Evolutionary conservation across 2,113 vertebrate species (phyloP), one percentile per base, ranked within the genome.

Genomic region (Austrofundulus limnaeus): DNA sequence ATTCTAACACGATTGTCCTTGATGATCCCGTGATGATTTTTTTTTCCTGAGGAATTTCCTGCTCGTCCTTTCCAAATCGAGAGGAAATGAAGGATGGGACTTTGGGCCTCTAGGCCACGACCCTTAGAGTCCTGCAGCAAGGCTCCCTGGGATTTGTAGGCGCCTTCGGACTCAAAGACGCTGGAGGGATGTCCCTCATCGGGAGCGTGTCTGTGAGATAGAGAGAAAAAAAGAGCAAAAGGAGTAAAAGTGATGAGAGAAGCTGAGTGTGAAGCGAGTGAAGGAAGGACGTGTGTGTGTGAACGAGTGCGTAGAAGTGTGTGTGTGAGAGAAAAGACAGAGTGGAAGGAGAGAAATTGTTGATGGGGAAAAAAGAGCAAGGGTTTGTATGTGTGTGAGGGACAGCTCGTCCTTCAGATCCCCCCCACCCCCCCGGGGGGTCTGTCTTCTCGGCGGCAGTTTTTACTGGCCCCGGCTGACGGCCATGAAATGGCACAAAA

Each of bases 371-470:
- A 63, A 75, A 84, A 75, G 83, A 79, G 70, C 76, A 77, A 82
- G 66, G n/a, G n/a, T n/a, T n/a, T n/a, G n/a, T 64, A 75, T 79
- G 69, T 75, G 72, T 77, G 81, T 47, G 77, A 72, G 72, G 80
- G 73, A 81, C 82, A 82, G 77, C 72, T 76, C 71, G 83, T 85
- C 85, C 85, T 87, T 86, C 83, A 86, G 78, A 70, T 79, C 81
- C 85, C 78, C 78, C 85, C 80, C 81, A 38, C 28, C 77, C 83
- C 69, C 81, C 78, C 78, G 50, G 52, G 81, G 31, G 84, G 75
- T 85, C 88, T 75, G 50, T 70, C 80, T 79, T 66, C 82, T 83
- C 67, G 14, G 61, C 48, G 11, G 58, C 31, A 55, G 47, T 83
- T 87, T n/a, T 86, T 81, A 86, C 74, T 82, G 77, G 81, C 64